Evolutionary conservation across 2,113 vertebrate species (phyloP).

Genomic region (Chrysochloris asiatica): DNA sequence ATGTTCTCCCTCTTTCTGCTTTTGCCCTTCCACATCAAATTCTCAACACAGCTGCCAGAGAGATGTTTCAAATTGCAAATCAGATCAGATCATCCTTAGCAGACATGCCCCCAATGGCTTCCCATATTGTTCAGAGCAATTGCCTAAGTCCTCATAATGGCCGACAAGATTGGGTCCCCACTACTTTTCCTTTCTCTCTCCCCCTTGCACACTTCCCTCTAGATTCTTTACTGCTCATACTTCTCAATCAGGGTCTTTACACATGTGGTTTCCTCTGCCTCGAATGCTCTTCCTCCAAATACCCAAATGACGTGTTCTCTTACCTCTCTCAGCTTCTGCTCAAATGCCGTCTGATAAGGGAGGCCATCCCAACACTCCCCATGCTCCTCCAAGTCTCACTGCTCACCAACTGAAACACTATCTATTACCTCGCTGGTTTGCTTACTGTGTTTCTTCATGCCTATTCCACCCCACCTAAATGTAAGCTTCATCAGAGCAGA

Average conservation of each 20-base stretch:
- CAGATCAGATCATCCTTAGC: background rate
- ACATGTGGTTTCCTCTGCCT: background rate
- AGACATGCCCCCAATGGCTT: background rate
- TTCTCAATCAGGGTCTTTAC: background rate
- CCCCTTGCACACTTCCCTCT: background rate
- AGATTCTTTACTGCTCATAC: background rate
- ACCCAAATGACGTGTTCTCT: background rate
- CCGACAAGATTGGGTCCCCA: background rate
- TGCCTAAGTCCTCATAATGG: fast-evolving
- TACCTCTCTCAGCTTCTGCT: background rate
- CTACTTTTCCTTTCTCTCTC: background rate
- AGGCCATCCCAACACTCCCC: background rate
- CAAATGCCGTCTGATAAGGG: background rate
- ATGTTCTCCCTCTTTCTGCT: background rate
- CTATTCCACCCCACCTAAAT: background rate
- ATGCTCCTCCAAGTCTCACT: background rate
- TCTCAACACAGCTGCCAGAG: too few relatives aligned
- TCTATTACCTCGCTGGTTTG: background rate
- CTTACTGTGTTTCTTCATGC: background rate
- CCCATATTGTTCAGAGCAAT: background rate
- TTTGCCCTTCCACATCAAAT: background rate
- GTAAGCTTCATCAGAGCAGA: background rate
- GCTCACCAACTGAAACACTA: background rate
- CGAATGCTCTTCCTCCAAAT: background rate
- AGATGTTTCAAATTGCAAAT: background rate